Evolutionary conservation across 2,113 vertebrate genomes (phyloP).

Genomic region (Pelvicachromis taeniatus): DNA sequence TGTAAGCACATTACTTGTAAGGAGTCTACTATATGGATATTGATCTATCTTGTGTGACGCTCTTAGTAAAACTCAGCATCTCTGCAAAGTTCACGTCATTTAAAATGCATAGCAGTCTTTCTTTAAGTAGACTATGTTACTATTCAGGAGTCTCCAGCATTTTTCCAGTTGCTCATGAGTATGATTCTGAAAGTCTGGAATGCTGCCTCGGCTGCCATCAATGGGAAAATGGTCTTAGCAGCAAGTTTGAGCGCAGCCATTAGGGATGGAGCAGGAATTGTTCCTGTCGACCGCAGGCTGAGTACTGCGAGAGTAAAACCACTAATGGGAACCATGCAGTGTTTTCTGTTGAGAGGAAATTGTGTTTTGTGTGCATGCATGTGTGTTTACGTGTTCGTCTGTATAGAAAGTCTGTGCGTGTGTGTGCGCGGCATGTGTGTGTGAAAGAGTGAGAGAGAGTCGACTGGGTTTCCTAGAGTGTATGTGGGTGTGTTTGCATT

Average conservation of each 20-base stretch:
- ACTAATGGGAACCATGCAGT: constrained; percentile 68
- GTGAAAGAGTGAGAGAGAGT: neutral
- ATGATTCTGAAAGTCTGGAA: constrained; percentile 43
- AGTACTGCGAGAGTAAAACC: constrained; percentile 43
- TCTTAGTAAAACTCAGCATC: neutral
- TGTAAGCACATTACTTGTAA: neutral
- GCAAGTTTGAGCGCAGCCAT: constrained; percentile 42
- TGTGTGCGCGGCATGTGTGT: neutral
- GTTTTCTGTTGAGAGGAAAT: constrained; percentile 32
- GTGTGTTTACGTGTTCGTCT: neutral
- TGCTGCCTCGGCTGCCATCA: constrained; percentile 25
- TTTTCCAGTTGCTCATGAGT: constrained; percentile 41
- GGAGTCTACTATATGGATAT: neutral
- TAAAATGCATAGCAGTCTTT: neutral
- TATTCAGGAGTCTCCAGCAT: constrained; percentile 2
- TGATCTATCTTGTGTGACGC: neutral
- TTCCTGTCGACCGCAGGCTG: constrained; percentile 52
- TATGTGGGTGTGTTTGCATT: neutral
- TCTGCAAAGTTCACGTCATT: neutral
- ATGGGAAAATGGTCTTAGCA: constrained; percentile 37
- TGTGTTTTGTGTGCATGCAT: neutral
- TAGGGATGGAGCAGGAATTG: constrained; percentile 51
- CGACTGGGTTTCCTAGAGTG: neutral
- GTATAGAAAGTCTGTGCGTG: neutral
- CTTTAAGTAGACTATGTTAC: neutral